These are phyloP conservation scores for cattle (Bos taurus) DNA, from an alignment of 2,113 vertebrate genomes.

Conservation along the genomic window DNA sequence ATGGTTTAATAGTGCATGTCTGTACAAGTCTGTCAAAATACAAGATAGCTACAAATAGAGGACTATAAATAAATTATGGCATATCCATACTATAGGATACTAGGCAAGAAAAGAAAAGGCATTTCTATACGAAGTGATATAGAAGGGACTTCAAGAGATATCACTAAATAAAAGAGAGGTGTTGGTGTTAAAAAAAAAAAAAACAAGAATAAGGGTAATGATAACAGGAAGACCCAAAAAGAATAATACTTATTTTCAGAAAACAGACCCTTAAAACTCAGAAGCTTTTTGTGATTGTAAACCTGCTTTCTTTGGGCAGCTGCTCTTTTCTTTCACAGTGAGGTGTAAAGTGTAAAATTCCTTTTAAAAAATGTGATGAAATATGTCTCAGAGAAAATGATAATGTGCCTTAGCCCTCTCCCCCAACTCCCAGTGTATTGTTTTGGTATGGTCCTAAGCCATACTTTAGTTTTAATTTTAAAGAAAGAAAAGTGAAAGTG, in stretches of 20 bases:
- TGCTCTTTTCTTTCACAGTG: background rate
- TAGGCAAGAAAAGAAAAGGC: background rate
- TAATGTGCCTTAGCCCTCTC: background rate
- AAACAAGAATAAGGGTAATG: background rate
- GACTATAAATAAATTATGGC: background rate
- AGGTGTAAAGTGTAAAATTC: background rate
- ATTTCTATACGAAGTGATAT: background rate
- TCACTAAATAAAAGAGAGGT: background rate
- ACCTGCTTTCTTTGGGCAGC: background rate
- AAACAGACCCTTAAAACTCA: background rate
- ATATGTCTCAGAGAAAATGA: background rate
- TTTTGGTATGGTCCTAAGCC: background rate
- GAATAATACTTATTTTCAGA: background rate
- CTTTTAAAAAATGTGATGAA: background rate
- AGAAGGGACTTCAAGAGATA: background rate
- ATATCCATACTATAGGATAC: background rate
- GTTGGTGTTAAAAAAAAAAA: background rate
- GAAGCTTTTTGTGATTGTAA: background rate
- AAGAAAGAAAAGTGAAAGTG: background rate
- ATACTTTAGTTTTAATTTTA: background rate
- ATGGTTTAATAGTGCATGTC: background rate
- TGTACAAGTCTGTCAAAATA: conserved; percentile 1
- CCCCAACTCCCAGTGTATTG: no score
- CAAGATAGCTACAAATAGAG: background rate
- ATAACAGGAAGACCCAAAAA: background rate